Base-by-base conservation (phyloP, 2,113 vertebrate species). In the Plecotus auritus region DNA sequence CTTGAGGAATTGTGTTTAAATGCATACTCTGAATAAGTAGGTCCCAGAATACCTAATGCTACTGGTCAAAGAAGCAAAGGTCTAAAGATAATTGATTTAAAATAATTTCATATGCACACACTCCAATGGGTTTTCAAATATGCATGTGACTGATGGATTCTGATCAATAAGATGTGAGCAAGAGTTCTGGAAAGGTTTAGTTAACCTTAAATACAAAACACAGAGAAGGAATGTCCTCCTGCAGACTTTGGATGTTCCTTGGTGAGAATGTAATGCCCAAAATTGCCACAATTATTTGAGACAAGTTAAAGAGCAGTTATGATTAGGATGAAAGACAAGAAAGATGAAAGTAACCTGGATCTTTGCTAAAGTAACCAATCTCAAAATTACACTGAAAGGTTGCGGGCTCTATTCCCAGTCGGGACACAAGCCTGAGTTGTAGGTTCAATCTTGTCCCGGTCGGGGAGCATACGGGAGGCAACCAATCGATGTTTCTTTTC, bases 61-160 rank as follows among this genome's bases (percentile, higher is more conserved):
- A 28, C 47, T 81, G 22, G 26, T 59, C 78, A 85, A 92, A 85
- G 40, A 74, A 12, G 30, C 45, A 90, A 94, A 91, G 13, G 28
- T 81, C 32, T 85, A 76, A n/a, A 77, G 35, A 72, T 1, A 77
- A 40, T 11, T 35, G 7, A n/a, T 22, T 69, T 77, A 67, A 4
- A 88, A 26, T 74, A 78, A 90, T 37, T 92, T n/a, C 81, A 88
- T 64, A 64, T 42, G 72, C 37, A 76, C n/a, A 74, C 8, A 76
- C 74, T 76, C 42, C 47, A 45, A 76, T 76, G 73, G 14, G 73
- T 76, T 59, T 91, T 95, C 78, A 76, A 96, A 45, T 17, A 95
- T 54, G 23, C 4, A 56, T 11, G 16, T 74, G 51, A 90, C 49
- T 4, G 40, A 88, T 84, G 40, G 7, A 85, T 37, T 88, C 72